A percentile compares a stretch with the other conserved stretches of the same genome.
phyloP scores from a whole-genome alignment of 2,888 invertebrate species.

The Heliconius sara region DNA sequence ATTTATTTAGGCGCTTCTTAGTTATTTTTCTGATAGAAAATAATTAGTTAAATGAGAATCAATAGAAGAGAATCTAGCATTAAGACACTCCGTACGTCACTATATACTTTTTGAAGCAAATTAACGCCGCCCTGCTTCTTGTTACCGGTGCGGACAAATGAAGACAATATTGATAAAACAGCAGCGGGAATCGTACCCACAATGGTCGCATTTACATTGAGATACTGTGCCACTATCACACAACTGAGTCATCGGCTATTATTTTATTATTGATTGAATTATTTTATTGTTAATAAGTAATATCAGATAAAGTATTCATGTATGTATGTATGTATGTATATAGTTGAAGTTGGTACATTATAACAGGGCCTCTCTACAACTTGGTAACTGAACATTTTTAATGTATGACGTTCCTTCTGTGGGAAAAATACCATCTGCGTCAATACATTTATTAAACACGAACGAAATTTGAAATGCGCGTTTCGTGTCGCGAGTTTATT shows the following conservation, averaged over 20 bases:
- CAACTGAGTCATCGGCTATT: neutral
- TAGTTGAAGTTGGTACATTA: neutral
- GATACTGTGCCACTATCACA: neutral
- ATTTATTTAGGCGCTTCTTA: too few species aligned
- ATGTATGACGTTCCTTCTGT: slow-evolving; percentile 36
- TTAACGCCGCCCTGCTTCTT: too few species aligned
- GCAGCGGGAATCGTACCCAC: neutral
- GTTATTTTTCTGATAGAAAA: too few species aligned
- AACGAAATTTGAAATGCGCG: slow-evolving; percentile 40
- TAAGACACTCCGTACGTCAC: too few species aligned
- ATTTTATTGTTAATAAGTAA: neutral
- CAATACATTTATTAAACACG: slow-evolving; percentile 41
- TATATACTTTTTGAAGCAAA: too few species aligned
- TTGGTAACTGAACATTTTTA: slow-evolving; percentile 29
- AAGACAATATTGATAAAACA: neutral
- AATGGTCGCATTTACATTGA: neutral
- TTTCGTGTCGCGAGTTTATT: slow-evolving; percentile 34
- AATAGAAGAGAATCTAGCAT: too few species aligned
- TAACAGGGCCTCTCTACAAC: neutral
- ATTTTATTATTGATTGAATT: neutral
- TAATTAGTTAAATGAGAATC: too few species aligned
- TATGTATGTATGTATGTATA: neutral
- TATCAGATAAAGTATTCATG: neutral
- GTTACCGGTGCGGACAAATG: neutral
- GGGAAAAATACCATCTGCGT: slow-evolving; percentile 44